phyloP scores from a whole-genome alignment of 2,113 vertebrate species.

The Craseonycteris thonglongyai region DNA sequence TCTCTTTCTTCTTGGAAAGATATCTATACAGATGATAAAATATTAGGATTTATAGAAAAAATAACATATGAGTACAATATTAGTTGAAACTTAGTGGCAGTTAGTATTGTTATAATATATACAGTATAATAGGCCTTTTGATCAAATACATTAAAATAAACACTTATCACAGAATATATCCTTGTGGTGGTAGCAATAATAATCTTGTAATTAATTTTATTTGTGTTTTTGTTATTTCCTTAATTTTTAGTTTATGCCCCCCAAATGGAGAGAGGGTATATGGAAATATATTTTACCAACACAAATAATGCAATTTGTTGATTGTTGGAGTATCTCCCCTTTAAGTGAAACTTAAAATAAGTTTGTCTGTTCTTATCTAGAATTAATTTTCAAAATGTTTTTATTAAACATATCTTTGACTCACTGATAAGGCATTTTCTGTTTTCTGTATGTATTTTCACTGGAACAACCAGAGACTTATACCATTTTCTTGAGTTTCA shows the following conservation, averaged over 20 bases:
- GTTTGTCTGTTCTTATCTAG: conserved; percentile 6
- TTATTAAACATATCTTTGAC: conserved; percentile 12
- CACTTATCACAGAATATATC: not conserved
- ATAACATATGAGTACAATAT: not conserved
- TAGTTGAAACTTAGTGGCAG: not conserved
- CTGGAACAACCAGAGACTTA: conserved; percentile 24
- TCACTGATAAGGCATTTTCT: conserved; percentile 13
- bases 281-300: not conserved
- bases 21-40: not conserved
- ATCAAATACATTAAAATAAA: not conserved
- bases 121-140: not conserved
- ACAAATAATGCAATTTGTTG: not conserved
- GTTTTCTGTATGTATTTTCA: not conserved
- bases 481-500: conserved; percentile 42
- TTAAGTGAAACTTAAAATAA: not conserved
- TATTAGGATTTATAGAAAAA: not conserved
- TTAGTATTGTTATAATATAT: not conserved
- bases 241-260: not conserved
- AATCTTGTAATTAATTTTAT: not conserved
- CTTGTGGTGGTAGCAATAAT: not conserved
- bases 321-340: not conserved
- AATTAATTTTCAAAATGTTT: conserved; percentile 37
- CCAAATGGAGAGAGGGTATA: not conserved
- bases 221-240: not conserved
- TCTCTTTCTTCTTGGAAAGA: no score